Base-by-base conservation (phyloP, 2,113 vertebrate genomes). In the Ceratotherium simum region DNA sequence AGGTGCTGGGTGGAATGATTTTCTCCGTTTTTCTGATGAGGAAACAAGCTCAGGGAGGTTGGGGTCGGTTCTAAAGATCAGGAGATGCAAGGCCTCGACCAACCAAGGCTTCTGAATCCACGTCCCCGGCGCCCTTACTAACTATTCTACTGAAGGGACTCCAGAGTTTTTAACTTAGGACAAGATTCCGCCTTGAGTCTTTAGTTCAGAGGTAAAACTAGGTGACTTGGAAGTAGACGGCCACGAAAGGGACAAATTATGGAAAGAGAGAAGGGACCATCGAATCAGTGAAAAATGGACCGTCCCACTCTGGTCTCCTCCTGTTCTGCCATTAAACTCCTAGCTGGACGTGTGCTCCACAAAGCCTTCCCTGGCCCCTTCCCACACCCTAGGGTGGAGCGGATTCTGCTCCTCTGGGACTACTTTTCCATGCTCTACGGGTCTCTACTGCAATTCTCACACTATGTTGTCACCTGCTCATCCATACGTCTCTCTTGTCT, bases 381-480 rank as follows among this genome's bases (percentile, higher is more conserved):
- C 69, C 27, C 46, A 13, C 20, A 64, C 29, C 23, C 31, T 46
- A 12, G 8, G 17, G 27, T 12, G 13, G 29, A 85, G 64, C 21
- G 64, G 23, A 42, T 31, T 31, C 9, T 21, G 8, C 20, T 72
- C 25, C 18, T 91, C 62, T 3, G 42, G 18, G 54, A 31, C 6
- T 3, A 36, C 11, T 17, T 13, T 46, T 46, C 36, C 29, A 9
- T 16, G 39, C 4, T 23, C 78, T 39, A 25, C 2, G 5, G 29
- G 13, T n/a, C 58, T 46, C 54, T 27, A 8, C 9, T 20, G n/a
- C 10, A 20, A 2, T 80, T 69, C 64, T 76, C 60, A 20, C 9
- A 16, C 18, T 36, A 2, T 5, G 3, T 14, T 54, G 25, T 10
- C 42, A 27, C 36, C 13, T 51, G 2, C 18, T 72, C 1, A 1